Evolutionary conservation across 2,797 vertebrate genomes (phyloP).

Genomic region (Strix occidentalis): DNA sequence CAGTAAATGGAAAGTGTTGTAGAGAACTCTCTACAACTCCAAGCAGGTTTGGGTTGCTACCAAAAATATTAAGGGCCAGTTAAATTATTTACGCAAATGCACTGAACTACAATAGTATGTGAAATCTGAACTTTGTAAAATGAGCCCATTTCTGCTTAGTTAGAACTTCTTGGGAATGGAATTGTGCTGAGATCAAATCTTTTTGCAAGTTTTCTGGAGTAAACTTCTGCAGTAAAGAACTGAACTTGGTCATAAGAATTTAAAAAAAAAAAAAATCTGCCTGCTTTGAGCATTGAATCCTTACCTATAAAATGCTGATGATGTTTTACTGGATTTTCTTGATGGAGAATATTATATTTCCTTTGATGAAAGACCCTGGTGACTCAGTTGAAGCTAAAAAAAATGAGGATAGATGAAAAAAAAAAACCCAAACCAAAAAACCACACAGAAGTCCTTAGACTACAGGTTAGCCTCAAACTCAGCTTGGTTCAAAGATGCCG

Average conservation of each 20-base stretch:
- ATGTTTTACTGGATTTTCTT: not conserved
- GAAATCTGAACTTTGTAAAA: not conserved
- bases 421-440: not conserved
- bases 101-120: not conserved
- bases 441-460: not conserved
- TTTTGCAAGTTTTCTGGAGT: not conserved
- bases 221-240: not conserved
- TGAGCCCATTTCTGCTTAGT: not conserved
- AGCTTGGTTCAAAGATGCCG: not conserved
- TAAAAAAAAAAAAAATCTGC: not conserved
- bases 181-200: not conserved
- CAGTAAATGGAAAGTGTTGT: not conserved
- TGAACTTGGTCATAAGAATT: not conserved
- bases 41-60: not conserved
- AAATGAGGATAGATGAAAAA: not conserved
- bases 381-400: not conserved
- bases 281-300: not conserved
- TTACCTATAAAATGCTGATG: not conserved
- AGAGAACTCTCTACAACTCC: not conserved
- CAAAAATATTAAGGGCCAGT: not conserved
- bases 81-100: not conserved
- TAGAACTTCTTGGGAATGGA: not conserved
- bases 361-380: not conserved
- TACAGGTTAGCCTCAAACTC: not conserved
- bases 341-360: not conserved